phyloP scores from a whole-genome alignment of 1,140 invertebrate species.

The Cherax destructor region DNA sequence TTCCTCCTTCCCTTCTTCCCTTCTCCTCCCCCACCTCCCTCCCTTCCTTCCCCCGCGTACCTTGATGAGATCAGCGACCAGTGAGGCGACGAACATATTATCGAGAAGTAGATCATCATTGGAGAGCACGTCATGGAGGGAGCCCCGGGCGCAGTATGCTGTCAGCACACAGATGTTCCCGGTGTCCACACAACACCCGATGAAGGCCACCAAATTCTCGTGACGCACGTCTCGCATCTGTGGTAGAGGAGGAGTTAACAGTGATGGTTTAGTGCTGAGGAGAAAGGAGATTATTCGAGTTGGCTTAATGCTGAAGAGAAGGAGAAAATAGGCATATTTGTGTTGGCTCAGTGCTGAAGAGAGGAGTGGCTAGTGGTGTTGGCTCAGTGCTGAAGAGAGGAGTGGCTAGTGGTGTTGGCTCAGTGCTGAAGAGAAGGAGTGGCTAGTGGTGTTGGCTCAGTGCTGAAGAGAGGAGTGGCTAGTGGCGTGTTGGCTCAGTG shows the following conservation, averaged over 20 bases:
- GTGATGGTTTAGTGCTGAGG: no score
- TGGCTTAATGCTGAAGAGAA: no score
- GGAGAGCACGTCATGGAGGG: slow-evolving; percentile 93
- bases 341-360: no score
- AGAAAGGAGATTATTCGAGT: no score
- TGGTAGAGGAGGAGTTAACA: slow-evolving; percentile 39
- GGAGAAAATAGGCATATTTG: no score
- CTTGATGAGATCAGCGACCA: slow-evolving; percentile 85
- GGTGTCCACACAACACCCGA: slow-evolving; percentile 92
- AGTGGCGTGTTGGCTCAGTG: no score
- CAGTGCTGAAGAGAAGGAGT: no score
- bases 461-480: no score
- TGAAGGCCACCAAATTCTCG: slow-evolving; percentile 93
- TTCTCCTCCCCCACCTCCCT: background rate
- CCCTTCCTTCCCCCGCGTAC: background rate
- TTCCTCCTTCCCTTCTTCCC: background rate
- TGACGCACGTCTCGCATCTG: slow-evolving; percentile 92
- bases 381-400: no score
- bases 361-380: no score
- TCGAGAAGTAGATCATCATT: slow-evolving; percentile 92
- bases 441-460: no score
- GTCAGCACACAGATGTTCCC: slow-evolving; percentile 92
- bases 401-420: no score
- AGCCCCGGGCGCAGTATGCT: slow-evolving; percentile 92
- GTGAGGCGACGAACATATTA: slow-evolving; percentile 92